A percentile compares a stretch with the other conserved stretches of the same genome.
Evolutionary conservation across 2,797 vertebrate genomes (phyloP).

Genomic region (Tragelaphus oryx): DNA sequence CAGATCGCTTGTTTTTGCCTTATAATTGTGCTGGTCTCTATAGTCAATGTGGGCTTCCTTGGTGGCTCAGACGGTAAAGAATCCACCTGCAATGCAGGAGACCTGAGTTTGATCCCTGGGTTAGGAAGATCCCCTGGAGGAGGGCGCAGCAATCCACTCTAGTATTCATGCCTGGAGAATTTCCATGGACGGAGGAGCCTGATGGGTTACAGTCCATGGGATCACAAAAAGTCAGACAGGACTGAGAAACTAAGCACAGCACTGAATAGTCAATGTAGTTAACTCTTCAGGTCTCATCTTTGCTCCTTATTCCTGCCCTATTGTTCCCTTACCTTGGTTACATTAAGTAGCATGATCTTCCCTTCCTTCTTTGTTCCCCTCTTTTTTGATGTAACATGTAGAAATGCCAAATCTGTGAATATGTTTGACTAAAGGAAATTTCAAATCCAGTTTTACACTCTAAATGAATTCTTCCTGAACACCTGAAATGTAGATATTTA

Average conservation of each 20-base stretch:
- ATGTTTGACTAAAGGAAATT: neutral
- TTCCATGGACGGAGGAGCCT: neutral
- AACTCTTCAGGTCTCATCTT: neutral
- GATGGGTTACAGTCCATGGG: neutral
- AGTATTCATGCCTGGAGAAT: neutral
- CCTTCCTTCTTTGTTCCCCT: too few relatives aligned
- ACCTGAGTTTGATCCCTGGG: neutral
- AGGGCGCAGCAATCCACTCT: neutral
- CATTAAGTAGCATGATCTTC: neutral
- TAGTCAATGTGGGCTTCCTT: neutral
- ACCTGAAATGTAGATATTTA: neutral
- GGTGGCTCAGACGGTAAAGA: neutral
- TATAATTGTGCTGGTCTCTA: neutral
- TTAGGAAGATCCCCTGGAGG: neutral
- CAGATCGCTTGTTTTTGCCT: neutral
- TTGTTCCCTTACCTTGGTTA: neutral
- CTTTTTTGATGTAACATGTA: neutral
- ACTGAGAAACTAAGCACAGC: neutral
- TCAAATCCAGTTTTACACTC: neutral
- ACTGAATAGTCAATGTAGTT: neutral
- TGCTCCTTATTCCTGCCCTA: neutral
- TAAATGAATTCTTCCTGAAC: neutral
- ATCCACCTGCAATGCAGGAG: neutral
- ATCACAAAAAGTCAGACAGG: accelerated
- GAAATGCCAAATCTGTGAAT: neutral